A percentile compares a stretch with the other conserved stretches of the same genome.
Evolutionary conservation across 2,113 vertebrate genomes (phyloP).

Genomic region (Genyomyrus donnyi): DNA sequence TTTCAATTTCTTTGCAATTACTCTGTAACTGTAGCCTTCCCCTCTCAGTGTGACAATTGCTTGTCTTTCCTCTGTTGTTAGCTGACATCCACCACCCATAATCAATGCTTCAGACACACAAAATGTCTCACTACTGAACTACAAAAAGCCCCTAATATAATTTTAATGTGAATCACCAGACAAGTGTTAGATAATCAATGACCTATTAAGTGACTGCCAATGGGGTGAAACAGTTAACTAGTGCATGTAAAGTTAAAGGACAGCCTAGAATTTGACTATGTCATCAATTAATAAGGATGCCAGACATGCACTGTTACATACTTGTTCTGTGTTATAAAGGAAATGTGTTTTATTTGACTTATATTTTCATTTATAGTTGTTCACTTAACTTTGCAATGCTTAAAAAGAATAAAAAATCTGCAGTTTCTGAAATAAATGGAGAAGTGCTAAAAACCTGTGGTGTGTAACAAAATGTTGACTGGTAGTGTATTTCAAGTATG

Average conservation of each 20-base stretch:
- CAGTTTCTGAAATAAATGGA: neutral
- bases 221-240: neutral
- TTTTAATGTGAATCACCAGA: neutral
- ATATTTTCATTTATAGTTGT: neutral
- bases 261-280: neutral
- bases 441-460: neutral
- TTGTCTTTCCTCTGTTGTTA: neutral
- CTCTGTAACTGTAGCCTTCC: neutral
- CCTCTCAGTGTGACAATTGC: neutral
- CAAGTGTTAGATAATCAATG: neutral
- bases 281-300: too few species aligned
- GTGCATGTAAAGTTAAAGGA: neutral
- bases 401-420: neutral
- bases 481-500: neutral
- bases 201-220: neutral
- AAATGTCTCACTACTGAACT: neutral
- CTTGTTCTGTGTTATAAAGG: neutral
- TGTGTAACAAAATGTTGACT: neutral
- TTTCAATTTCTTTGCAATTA: neutral
- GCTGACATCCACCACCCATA: neutral
- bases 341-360: too few species aligned
- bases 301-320: too few species aligned
- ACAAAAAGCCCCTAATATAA: neutral
- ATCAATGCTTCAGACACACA: neutral
- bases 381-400: neutral